Percentiles rank a stretch among this genome's conserved stretches.
These are phyloP conservation scores for Enteromius paludinosus DNA, from an alignment of 2,797 vertebrate species.

Conservation along the genomic window DNA sequence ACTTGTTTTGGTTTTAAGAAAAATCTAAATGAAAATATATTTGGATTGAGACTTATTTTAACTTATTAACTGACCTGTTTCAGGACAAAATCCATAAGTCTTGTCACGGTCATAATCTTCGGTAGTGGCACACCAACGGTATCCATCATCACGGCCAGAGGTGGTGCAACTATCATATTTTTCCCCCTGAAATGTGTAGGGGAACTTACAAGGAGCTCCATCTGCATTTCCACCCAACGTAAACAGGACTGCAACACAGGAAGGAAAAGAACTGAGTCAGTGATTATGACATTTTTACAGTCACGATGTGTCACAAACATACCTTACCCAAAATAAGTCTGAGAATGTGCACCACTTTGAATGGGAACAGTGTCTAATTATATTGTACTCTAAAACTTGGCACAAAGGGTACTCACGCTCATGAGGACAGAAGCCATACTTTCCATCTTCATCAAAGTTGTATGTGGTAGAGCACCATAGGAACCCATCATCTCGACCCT, in stretches of 20 bases:
- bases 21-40: conserved; percentile 8
- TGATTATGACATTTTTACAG: conserved; percentile 4
- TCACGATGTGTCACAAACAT: background rate
- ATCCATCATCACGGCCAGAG: conserved; percentile 90
- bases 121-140: conserved; percentile 96
- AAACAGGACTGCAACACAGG: conserved; percentile 86
- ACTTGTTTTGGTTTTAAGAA: background rate
- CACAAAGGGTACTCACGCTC: conserved; percentile 84
- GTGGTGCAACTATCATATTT: conserved; percentile 92
- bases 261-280: background rate
- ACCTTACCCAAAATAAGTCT: background rate
- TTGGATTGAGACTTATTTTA: background rate
- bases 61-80: conserved; percentile 82
- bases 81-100: conserved; percentile 94
- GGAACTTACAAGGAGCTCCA: conserved; percentile 93
- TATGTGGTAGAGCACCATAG: conserved; percentile 97
- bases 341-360: conserved; percentile 3
- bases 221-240: conserved; percentile 92
- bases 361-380: background rate
- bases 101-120: conserved; percentile 93
- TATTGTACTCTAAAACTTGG: background rate
- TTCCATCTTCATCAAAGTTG: conserved; percentile 92
- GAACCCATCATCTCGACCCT: conserved; percentile 94
- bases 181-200: conserved; percentile 91
- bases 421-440: conserved; percentile 98